These are phyloP conservation scores for Andrena chrysosceles DNA, from an alignment of 2,888 invertebrate species.

Conservation along the genomic window DNA sequence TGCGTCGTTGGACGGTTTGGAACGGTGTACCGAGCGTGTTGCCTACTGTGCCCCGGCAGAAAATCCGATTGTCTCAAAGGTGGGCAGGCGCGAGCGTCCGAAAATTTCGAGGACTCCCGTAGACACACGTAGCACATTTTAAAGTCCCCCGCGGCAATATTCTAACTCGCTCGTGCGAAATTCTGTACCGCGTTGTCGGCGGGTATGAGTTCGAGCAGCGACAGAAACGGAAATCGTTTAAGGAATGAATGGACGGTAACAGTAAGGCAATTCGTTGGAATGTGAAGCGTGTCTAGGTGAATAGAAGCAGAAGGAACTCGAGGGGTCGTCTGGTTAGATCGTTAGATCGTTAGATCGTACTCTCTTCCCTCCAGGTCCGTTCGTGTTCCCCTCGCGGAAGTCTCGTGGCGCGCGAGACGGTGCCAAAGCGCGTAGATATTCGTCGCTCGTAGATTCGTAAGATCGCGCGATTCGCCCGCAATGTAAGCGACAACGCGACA, in stretches of 20 bases:
- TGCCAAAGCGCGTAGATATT: slow-evolving; percentile 72
- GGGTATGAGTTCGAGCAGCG: background rate
- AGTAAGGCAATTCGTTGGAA: slow-evolving; percentile 32
- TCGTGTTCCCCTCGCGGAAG: slow-evolving; percentile 27
- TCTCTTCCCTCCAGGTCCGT: slow-evolving; percentile 39
- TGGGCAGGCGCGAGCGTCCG: background rate
- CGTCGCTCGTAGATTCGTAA: slow-evolving; percentile 66
- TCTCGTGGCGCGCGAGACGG: slow-evolving; percentile 66
- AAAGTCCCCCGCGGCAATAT: slow-evolving; percentile 14
- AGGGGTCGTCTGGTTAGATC: slow-evolving; percentile 25
- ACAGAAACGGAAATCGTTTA: background rate
- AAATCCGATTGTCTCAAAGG: background rate
- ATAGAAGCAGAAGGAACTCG: slow-evolving; percentile 8
- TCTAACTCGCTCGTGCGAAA: slow-evolving; percentile 8
- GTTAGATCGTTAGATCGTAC: slow-evolving; percentile 22
- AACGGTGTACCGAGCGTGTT: slow-evolving; percentile 38
- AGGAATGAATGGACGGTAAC: slow-evolving; percentile 12
- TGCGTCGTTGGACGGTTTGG: background rate
- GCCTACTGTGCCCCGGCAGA: slow-evolving; percentile 50
- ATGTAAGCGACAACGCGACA: slow-evolving; percentile 49
- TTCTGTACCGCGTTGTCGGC: background rate
- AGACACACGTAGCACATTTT: background rate
- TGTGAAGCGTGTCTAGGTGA: background rate
- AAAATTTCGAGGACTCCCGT: background rate
- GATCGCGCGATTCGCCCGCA: slow-evolving; percentile 58